phyloP scores from a whole-genome alignment of 2,113 vertebrate species.

The Deroptyus accipitrinus region DNA sequence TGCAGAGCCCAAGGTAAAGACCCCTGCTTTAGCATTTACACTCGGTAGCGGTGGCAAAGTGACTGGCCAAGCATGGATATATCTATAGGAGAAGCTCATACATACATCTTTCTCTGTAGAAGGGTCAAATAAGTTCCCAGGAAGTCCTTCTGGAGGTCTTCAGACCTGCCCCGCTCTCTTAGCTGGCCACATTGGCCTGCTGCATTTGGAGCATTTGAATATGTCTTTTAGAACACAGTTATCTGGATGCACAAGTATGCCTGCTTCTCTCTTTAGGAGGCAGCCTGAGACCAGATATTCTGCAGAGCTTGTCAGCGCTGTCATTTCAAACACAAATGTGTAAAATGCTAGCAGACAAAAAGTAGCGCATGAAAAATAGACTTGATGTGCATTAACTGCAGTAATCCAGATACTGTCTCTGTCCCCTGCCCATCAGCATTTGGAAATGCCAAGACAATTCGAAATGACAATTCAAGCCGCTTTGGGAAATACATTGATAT shows the following conservation, averaged over 20 bases:
- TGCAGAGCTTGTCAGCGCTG: not conserved
- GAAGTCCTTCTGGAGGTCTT: not conserved
- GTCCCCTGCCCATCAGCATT: constrained; percentile 79
- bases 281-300: not conserved
- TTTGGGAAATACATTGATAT: constrained; percentile 97
- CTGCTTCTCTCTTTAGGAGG: not conserved
- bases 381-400: not conserved
- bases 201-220: not conserved
- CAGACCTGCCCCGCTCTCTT: not conserved
- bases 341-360: not conserved
- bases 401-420: not conserved
- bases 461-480: constrained; percentile 97
- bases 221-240: not conserved
- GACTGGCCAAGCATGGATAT: not conserved
- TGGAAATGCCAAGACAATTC: constrained; percentile 94
- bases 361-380: not conserved
- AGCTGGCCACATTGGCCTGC: not conserved
- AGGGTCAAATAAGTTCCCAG: not conserved
- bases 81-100: not conserved
- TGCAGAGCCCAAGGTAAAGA: not conserved
- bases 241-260: not conserved
- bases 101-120: not conserved
- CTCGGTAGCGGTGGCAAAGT: not conserved
- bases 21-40: not conserved
- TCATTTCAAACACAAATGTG: not conserved